These are phyloP conservation scores for Melanotaenia boesemani DNA, from an alignment of 2,797 vertebrate genomes.

Conservation along the genomic window DNA sequence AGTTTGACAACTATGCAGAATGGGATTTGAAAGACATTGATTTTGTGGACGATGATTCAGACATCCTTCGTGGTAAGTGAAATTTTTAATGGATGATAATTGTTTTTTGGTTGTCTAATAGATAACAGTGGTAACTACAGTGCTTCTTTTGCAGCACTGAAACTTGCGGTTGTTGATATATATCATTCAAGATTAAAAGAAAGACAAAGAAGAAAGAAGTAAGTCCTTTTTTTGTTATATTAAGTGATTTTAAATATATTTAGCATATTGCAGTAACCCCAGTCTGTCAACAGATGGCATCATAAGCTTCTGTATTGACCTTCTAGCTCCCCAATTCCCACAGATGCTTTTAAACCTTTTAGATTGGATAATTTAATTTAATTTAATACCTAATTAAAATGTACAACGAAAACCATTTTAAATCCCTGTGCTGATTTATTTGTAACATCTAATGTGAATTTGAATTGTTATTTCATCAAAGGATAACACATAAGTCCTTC, in stretches of 20 bases:
- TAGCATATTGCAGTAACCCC: conserved; percentile 33
- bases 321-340: not conserved
- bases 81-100: not conserved
- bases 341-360: conserved; percentile 22
- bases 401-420: conserved; percentile 15
- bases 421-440: conserved; percentile 38
- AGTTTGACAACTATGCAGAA: conserved; percentile 99
- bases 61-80: conserved; percentile 92
- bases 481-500: conserved; percentile 4
- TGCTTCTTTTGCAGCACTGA: conserved; percentile 87
- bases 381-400: conserved; percentile 37
- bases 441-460: conserved; percentile 19
- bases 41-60: conserved; percentile 99
- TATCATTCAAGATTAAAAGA: conserved; percentile 98
- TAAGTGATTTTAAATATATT: not conserved
- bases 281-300: conserved; percentile 65
- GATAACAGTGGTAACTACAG: fast-evolving
- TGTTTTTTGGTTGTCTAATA: not conserved
- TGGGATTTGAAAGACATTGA: conserved; percentile 99
- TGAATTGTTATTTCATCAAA: conserved; percentile 28
- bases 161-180: conserved; percentile 98
- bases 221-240: conserved; percentile 72
- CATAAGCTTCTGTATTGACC: conserved; percentile 15
- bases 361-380: conserved; percentile 20
- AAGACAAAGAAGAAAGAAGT: conserved; percentile 97